Conservation (phyloP, 2,888 invertebrate species). For the Serripes groenlandicus region DNA sequence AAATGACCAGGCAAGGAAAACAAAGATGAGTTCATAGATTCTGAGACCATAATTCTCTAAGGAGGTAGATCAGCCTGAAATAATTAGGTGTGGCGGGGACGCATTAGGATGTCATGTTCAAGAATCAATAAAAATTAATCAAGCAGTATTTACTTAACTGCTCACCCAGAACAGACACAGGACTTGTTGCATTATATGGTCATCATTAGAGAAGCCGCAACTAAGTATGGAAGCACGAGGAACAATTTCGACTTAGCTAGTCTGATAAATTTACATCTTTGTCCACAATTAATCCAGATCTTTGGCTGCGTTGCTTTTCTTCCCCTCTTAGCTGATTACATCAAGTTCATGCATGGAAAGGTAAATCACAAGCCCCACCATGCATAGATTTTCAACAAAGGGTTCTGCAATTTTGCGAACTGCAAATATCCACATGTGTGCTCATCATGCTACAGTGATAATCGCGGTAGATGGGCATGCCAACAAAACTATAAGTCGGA, state of each 20-base stretch:
- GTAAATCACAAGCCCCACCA: neutral
- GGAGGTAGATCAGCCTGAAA: neutral
- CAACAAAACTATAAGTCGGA: neutral
- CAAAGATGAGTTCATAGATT: neutral
- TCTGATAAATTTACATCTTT: constrained; percentile 26
- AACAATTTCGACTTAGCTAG: constrained; percentile 55
- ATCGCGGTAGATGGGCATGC: constrained; percentile 10
- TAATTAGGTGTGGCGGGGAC: neutral
- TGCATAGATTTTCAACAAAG: constrained; percentile 4
- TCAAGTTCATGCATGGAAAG: too few species aligned
- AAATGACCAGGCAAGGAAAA: neutral
- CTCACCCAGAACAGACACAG: constrained; percentile 13
- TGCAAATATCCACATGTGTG: constrained; percentile 41
- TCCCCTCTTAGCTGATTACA: too few species aligned
- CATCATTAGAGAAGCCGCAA: constrained; percentile 35
- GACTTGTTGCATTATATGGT: constrained; percentile 50
- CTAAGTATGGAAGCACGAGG: constrained; percentile 31
- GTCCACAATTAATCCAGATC: constrained; percentile 34
- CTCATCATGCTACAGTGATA: constrained; percentile 10
- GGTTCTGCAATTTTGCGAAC: neutral
- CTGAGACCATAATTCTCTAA: neutral
- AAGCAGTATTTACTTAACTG: constrained; percentile 17
- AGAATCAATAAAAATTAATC: neutral
- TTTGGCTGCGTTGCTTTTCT: constrained; percentile 42
- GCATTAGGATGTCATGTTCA: constrained; percentile 7